A percentile compares a stretch with the other conserved stretches of the same genome.
phyloP scores from a whole-genome alignment of 1,140 invertebrate species.

The Patella vulgata region DNA sequence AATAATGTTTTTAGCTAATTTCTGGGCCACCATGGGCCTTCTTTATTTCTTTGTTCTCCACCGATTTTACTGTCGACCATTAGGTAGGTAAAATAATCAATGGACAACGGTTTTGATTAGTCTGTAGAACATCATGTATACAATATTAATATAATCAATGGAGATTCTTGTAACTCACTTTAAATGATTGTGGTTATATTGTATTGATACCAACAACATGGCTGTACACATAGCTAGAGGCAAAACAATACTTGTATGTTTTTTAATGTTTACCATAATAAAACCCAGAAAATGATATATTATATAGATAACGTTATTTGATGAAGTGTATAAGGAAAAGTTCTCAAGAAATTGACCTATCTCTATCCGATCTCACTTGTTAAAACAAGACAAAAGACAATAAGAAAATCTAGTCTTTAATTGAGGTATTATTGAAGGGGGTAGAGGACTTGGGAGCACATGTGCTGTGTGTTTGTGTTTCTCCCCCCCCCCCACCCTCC shows the following conservation, averaged over 20 bases:
- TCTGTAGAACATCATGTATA: not conserved
- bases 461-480: too few relatives aligned
- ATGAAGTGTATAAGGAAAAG: not conserved
- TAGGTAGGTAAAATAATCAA: slow-evolving; percentile 74
- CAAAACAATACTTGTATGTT: too few relatives aligned
- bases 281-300: too few relatives aligned
- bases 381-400: not conserved
- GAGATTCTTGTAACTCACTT: not conserved
- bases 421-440: not conserved
- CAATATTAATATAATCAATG: not conserved
- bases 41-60: slow-evolving; percentile 89
- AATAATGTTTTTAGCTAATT: slow-evolving; percentile 79
- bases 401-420: not conserved
- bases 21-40: slow-evolving; percentile 81
- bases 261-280: too few relatives aligned
- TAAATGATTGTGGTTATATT: not conserved
- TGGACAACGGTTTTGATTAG: not conserved
- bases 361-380: not conserved
- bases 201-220: too few relatives aligned
- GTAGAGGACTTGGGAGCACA: too few relatives aligned
- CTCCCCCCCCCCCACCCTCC: too few relatives aligned
- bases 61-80: slow-evolving; percentile 84
- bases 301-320: not conserved
- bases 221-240: too few relatives aligned
- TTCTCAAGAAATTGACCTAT: not conserved